Evolutionary conservation across 2,113 vertebrate genomes (phyloP).

Genomic region (Rattus rattus): DNA sequence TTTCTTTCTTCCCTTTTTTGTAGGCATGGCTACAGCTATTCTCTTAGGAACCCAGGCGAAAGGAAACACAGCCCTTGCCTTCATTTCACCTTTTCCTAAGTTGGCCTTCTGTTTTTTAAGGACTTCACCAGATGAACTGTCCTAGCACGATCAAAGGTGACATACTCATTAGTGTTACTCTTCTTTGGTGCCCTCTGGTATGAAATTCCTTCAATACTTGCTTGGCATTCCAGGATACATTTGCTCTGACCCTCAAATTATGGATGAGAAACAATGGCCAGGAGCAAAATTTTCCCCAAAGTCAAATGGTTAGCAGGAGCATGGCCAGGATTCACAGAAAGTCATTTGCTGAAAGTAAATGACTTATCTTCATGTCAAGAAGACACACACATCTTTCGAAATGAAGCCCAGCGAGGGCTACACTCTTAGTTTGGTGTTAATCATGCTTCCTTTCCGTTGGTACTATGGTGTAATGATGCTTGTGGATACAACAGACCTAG

Average conservation of each 20-base stretch:
- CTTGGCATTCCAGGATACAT: background rate
- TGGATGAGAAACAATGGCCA: background rate
- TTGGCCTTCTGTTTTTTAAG: background rate
- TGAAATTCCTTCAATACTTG: background rate
- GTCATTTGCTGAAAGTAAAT: background rate
- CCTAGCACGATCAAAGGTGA: background rate
- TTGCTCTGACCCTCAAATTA: background rate
- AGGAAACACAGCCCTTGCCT: conserved; percentile 9
- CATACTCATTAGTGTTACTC: background rate
- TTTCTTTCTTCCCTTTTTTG: conserved; percentile 33
- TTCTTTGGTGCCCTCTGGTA: background rate
- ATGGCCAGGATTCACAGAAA: background rate
- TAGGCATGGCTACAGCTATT: conserved; percentile 24
- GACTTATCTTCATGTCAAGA: background rate
- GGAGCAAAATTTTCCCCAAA: background rate
- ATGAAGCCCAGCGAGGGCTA: background rate
- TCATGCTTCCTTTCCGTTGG: background rate
- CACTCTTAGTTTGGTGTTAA: background rate
- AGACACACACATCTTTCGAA: background rate
- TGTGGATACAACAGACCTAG: background rate
- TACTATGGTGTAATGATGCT: background rate
- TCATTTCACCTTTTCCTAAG: conserved; percentile 26
- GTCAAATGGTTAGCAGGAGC: background rate
- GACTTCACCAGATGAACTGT: background rate
- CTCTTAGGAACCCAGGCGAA: conserved; percentile 44